Evolutionary conservation across 2,113 vertebrate genomes (phyloP).

Genomic region (Myrmophylax atrothorax): DNA sequence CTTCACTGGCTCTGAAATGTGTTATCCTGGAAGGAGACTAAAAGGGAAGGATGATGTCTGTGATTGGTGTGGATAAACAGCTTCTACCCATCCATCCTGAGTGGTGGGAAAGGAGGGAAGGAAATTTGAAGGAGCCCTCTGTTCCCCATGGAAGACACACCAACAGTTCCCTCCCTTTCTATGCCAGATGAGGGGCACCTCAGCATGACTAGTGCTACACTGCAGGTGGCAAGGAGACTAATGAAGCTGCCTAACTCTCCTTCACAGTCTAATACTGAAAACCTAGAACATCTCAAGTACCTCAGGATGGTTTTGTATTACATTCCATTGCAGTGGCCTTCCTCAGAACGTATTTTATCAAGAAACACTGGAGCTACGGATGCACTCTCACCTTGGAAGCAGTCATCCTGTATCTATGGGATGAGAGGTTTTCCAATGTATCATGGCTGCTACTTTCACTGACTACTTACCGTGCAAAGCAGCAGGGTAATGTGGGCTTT

Average conservation of each 20-base stretch:
- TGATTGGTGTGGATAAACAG: not conserved
- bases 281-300: no score
- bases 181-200: not conserved
- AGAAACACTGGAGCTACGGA: not conserved
- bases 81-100: not conserved
- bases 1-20: not conserved
- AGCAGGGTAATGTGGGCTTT: not conserved
- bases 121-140: not conserved
- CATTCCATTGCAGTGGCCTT: not conserved
- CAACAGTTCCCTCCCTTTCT: not conserved
- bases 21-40: not conserved
- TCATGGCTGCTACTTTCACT: not conserved
- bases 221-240: not conserved
- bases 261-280: not conserved
- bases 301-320: not conserved
- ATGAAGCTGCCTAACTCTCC: not conserved
- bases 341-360: not conserved
- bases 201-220: not conserved
- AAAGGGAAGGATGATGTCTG: not conserved
- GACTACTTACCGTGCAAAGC: not conserved
- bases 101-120: not conserved
- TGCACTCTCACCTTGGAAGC: not conserved
- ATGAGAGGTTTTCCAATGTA: not conserved
- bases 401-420: not conserved
- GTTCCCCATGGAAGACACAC: no score